phyloP scores from a whole-genome alignment of 2,113 vertebrate species.

The Lontra canadensis region DNA sequence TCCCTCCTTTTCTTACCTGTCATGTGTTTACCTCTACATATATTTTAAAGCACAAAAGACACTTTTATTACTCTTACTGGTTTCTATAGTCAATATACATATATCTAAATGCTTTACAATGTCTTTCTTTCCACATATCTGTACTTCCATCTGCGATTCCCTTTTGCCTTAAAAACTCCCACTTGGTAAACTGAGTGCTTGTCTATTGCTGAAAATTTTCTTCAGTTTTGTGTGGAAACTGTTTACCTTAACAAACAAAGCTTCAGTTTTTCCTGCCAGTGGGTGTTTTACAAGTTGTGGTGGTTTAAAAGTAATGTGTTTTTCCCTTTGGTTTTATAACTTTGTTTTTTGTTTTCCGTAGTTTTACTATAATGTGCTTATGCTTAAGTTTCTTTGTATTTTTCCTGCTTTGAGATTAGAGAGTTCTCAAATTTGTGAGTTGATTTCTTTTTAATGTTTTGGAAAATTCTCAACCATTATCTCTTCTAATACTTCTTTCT shows the following conservation, averaged over 20 bases:
- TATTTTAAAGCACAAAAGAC: not conserved
- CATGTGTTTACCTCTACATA: not conserved
- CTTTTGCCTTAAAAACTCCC: not conserved
- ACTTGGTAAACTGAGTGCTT: not conserved
- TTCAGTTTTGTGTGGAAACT: not conserved
- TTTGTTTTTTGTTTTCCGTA: not conserved
- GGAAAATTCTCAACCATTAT: not conserved
- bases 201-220: not conserved
- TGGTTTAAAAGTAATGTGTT: not conserved
- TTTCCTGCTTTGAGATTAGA: not conserved
- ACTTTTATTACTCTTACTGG: not conserved
- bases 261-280: not conserved
- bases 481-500: not conserved
- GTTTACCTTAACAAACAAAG: not conserved
- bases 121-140: not conserved
- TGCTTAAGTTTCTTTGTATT: not conserved
- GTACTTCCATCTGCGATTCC: not conserved
- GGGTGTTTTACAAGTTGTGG: not conserved
- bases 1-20: not conserved
- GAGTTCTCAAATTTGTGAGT: not conserved
- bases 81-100: not conserved
- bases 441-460: not conserved
- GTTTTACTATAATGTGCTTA: not conserved
- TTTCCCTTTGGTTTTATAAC: not conserved
- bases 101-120: not conserved